A percentile compares a stretch with the other conserved stretches of the same genome.
phyloP scores from a whole-genome alignment of 2,888 invertebrate species.

The Hirtodrosophila confusa region DNA sequence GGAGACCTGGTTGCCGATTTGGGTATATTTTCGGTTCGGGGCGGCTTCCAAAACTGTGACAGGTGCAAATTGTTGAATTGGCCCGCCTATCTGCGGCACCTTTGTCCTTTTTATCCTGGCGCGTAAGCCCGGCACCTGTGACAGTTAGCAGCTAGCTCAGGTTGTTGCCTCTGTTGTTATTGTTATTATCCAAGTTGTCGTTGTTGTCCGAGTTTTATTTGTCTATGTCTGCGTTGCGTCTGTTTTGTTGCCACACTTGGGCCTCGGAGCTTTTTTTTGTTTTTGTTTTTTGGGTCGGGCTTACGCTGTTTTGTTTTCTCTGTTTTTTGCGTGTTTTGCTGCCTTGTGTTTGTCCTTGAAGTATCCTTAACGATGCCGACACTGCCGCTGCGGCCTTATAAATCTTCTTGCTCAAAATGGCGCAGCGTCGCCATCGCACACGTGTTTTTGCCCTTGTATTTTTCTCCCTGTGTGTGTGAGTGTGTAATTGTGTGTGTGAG shows the following conservation, averaged over 20 bases:
- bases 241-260: slow-evolving; percentile 34
- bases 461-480: slow-evolving; percentile 6
- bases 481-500: slow-evolving; percentile 9
- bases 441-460: slow-evolving; percentile 29
- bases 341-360: slow-evolving; percentile 61
- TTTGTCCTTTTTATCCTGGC: slow-evolving; percentile 7
- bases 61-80: slow-evolving; percentile 68
- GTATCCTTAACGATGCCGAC: slow-evolving; percentile 63
- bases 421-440: slow-evolving; percentile 59
- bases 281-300: slow-evolving; percentile 51
- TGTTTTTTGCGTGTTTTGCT: slow-evolving; percentile 18
- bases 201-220: slow-evolving; percentile 39
- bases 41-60: slow-evolving; percentile 48
- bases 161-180: slow-evolving; percentile 11
- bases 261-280: slow-evolving; percentile 6
- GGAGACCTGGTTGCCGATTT: slow-evolving; percentile 20
- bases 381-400: slow-evolving; percentile 62
- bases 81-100: slow-evolving; percentile 31
- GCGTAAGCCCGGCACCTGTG: slow-evolving; percentile 32
- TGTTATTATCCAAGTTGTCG: slow-evolving; percentile 11
- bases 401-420: slow-evolving; percentile 67
- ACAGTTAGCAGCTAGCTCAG: slow-evolving; percentile 16
- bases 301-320: slow-evolving; percentile 32
- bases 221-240: slow-evolving; percentile 36
- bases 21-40: not conserved